Evolutionary conservation across 2,888 invertebrate species (phyloP), one percentile per base, ranked within the genome.

Genomic region (Habrosyne pyritoides): DNA sequence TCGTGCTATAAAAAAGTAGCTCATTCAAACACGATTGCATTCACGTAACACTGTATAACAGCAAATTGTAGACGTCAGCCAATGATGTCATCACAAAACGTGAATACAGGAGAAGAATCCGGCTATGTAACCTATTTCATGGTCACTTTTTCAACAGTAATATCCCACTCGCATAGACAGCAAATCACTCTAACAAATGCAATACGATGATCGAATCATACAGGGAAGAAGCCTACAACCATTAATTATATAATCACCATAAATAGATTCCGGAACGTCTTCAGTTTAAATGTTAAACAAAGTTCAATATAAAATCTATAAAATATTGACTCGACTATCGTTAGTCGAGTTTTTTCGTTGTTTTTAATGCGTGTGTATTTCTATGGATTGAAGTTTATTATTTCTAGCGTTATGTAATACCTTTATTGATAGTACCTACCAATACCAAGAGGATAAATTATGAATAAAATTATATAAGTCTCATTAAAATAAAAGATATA

Each of bases 111-210:
- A 73, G 74, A 81, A 79, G 86, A 87, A 91, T 90, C 91, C 91
- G 91, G 89, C 85, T 87, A 85, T 75, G 73, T 83, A 81, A 81
- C 81, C 81, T 70, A 83, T 71, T 77, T 77, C 91, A 90, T 77
- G 89, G 91, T 61, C 90, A 88, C 88, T 88, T 91, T 89, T 91
- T 91, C 84, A 84, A 77, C 60, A 59, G 65, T 66, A 78, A 71
- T 84, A 81, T 86, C 84, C 84, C 75, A 79, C 78, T 82, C 66
- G 61, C 57, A 67, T 64, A 66, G 67, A 68, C 71, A 67, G 69
- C 74, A 71, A 76, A 71, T 73, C 63, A 58, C 51, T 66, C 53
- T 54, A 58, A 73, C 71, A 63, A 75, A 73, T 75, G 66, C 64
- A 66, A 71, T 61, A n/a, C 18, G 79, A 81, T 81, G 79, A 79